Base-by-base conservation (phyloP, 2,888 invertebrate species). In the Drosophila kanekoi region DNA sequence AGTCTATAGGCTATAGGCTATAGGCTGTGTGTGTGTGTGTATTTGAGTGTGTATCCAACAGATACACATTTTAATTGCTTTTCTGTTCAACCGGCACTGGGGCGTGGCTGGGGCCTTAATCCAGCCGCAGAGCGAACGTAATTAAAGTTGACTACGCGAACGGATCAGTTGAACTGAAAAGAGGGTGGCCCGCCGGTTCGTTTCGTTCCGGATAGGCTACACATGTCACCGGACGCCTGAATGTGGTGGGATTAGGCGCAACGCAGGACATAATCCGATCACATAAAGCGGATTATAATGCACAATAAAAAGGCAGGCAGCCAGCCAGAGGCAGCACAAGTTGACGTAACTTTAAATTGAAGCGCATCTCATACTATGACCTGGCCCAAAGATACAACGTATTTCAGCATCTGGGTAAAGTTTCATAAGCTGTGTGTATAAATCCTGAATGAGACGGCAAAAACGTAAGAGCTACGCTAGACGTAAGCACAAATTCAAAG, bases 181-280 rank as follows among this genome's bases (percentile, higher is more conserved):
- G 57, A 58, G 62, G 60, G 47, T 33, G 65, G 51, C 14, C 43
- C 20, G 10, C 52, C 52, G 32, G 32, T 16, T 18, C n/a, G 10
- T n/a, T 54, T 5, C 10, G 23, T 11, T 44, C 35, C 35, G 35
- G 35, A 35, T 54, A 54, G 54, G 44, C 32, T 51, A 47, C 38
- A 38, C 35, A 40, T 56, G 37, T 35, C 20, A n/a, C 37, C 45
- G 51, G 38, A 59, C 47, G 48, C 23, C 43, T 20, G 44, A 14
- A 20, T 57, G 47, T 28, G 71, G 48, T n/a, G 75, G 69, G 77
- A 85, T 88, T 84, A 85, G 87, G 84, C 60, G 66, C 79, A 64
- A 64, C 77, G 81, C 79, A 77, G 86, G 88, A 79, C 78, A 88
- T 89, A 89, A 86, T 87, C 87, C 85, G 85, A 88, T 86, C 85